Percentiles rank a stretch among this genome's conserved stretches.
Evolutionary conservation across 2,113 vertebrate species (phyloP).

Genomic region (Urocynchramus pylzowi): DNA sequence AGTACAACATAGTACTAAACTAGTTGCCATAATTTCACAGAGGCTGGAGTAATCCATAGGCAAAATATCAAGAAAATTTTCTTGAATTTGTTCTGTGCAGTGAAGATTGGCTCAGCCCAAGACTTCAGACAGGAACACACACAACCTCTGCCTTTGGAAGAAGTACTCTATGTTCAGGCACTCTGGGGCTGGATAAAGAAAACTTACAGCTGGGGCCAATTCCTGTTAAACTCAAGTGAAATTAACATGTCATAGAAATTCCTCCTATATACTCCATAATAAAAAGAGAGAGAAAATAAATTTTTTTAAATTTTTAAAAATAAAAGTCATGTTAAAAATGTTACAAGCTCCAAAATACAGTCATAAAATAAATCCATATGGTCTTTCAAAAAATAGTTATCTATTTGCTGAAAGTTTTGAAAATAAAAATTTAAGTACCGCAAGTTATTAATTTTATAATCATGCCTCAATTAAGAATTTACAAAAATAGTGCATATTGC

Average conservation of each 20-base stretch:
- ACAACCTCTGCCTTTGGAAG: constrained; percentile 39
- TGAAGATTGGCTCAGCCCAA: neutral
- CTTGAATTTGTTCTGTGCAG: neutral
- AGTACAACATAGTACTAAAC: neutral
- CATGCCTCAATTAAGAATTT: neutral
- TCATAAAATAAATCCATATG: neutral
- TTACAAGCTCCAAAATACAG: neutral
- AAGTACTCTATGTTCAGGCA: constrained; percentile 40
- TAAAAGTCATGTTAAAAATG: neutral
- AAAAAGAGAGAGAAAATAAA: neutral
- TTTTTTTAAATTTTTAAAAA: neutral
- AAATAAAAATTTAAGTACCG: neutral
- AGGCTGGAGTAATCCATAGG: neutral
- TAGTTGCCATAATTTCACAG: neutral
- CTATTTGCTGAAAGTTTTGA: neutral
- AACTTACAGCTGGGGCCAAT: constrained; percentile 38
- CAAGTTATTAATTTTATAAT: neutral
- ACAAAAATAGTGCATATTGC: neutral
- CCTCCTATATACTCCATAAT: neutral
- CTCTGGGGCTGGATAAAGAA: constrained; percentile 20
- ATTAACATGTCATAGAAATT: constrained; percentile 49
- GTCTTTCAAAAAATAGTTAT: neutral
- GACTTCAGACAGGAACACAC: constrained; percentile 51
- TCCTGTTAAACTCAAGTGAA: constrained; percentile 38
- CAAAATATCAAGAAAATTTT: constrained; percentile 11